phyloP scores from a whole-genome alignment of 2,113 vertebrate genomes.

The Lontra canadensis region DNA sequence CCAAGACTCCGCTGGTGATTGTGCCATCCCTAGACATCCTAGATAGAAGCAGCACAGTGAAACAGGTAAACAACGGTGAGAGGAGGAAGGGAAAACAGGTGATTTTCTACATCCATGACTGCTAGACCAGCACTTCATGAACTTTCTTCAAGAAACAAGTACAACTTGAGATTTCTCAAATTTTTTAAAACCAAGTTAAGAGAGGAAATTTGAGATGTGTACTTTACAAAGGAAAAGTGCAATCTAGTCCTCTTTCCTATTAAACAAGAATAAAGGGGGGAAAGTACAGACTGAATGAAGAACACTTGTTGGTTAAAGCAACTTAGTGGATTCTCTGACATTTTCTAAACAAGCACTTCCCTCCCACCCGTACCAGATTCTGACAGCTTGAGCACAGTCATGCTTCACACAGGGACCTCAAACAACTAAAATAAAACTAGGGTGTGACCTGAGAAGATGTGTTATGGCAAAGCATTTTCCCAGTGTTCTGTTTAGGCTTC shows the following conservation, averaged over 20 bases:
- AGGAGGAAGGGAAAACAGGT: background rate
- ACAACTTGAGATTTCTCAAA: conserved; percentile 8
- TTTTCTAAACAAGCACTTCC: conserved; percentile 56
- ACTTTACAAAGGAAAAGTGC: conserved; percentile 33
- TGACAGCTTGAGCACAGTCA: background rate
- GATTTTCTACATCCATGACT: background rate
- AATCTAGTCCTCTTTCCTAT: conserved; percentile 25
- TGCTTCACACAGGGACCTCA: background rate
- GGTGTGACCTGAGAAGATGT: background rate
- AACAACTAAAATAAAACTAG: conserved; percentile 27
- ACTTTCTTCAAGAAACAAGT: conserved; percentile 30
- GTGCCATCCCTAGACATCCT: background rate
- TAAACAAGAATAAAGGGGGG: background rate
- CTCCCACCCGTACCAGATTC: conserved; percentile 41
- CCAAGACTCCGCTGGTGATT: background rate
- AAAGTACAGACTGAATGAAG: background rate
- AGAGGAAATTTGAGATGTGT: background rate
- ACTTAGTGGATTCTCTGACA: conserved; percentile 21
- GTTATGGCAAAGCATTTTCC: background rate
- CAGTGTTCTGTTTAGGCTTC: background rate
- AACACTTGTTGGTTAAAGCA: background rate
- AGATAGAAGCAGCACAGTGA: background rate
- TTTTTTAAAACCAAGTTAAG: background rate
- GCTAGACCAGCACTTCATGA: background rate
- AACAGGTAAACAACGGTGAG: background rate